Evolutionary conservation across 2,888 invertebrate genomes (phyloP).

Genomic region (Fragum sueziense): DNA sequence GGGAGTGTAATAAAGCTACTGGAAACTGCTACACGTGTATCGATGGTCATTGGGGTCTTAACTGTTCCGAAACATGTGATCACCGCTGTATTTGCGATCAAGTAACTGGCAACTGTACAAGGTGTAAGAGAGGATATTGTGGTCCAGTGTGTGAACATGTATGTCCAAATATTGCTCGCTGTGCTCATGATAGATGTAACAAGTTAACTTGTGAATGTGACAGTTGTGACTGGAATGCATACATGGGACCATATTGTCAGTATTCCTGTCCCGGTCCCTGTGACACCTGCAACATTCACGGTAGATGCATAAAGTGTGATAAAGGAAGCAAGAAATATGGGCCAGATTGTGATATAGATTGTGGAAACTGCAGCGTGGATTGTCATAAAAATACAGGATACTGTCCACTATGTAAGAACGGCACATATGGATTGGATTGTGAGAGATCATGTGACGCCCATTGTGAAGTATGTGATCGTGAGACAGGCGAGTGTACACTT

Average conservation of each 20-base stretch:
- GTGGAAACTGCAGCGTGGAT: background rate
- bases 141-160: background rate
- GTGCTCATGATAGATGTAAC: background rate
- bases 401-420: background rate
- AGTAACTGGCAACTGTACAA: conserved; percentile 10
- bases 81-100: conserved; percentile 4
- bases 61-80: background rate
- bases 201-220: background rate
- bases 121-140: background rate
- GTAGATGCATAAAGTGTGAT: background rate
- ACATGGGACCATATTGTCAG: background rate
- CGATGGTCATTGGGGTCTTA: conserved; percentile 3
- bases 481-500: background rate
- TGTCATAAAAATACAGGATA: background rate
- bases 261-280: background rate
- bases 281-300: background rate
- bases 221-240: background rate
- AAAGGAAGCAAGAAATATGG: conserved; percentile 6
- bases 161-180: background rate
- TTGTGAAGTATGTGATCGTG: conserved; percentile 2
- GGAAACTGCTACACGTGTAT: background rate
- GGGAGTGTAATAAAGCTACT: conserved; percentile 6
- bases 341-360: background rate
- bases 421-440: background rate
- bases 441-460: background rate